Evolutionary conservation across 2,888 invertebrate genomes (phyloP).

Genomic region (Cecidostiba fungosa): DNA sequence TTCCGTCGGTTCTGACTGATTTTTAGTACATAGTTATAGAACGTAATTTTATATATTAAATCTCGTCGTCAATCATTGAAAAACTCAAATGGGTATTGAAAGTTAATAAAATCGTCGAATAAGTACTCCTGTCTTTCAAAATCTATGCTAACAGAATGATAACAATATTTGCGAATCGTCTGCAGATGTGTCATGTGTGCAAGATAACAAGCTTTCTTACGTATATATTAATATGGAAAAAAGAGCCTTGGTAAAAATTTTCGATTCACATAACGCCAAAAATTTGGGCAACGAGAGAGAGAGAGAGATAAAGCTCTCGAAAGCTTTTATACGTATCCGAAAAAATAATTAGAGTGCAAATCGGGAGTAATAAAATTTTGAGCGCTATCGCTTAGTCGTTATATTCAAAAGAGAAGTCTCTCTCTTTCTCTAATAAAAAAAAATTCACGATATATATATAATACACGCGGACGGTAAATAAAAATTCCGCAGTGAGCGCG

Average conservation of each 20-base stretch:
- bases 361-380: conserved; percentile 62
- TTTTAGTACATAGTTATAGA: too few relatives aligned
- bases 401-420: background rate
- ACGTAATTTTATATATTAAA: too few relatives aligned
- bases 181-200: too few relatives aligned
- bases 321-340: conserved; percentile 32
- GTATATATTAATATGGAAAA: conserved; percentile 7
- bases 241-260: background rate
- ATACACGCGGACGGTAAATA: conserved; percentile 42
- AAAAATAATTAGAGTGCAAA: conserved; percentile 63
- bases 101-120: too few relatives aligned
- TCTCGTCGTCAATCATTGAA: too few relatives aligned
- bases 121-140: too few relatives aligned
- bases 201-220: background rate
- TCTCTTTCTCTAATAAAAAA: background rate
- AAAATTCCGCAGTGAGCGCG: conserved; percentile 46
- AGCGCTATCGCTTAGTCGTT: conserved; percentile 36
- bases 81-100: too few relatives aligned
- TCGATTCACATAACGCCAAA: background rate
- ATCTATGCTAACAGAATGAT: too few relatives aligned
- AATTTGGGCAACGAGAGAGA: background rate
- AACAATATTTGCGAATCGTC: too few relatives aligned
- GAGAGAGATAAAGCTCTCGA: background rate
- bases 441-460: background rate
- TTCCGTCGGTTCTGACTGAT: too few relatives aligned